Evolutionary conservation across 2,113 vertebrate genomes (phyloP).

Genomic region (Vanacampus margaritifer): DNA sequence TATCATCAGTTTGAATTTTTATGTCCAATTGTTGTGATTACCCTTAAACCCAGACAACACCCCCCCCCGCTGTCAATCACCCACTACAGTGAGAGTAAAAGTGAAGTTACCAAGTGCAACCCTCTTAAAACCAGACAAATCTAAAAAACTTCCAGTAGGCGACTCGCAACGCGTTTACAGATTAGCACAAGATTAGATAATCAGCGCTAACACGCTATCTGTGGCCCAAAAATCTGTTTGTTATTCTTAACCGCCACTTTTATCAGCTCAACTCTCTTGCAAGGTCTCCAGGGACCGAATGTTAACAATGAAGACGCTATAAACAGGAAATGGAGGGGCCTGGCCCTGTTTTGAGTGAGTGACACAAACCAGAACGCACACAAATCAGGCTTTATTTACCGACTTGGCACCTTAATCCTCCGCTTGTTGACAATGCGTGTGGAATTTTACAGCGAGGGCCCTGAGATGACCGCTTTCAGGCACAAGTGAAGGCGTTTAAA

Average conservation of each 20-base stretch:
- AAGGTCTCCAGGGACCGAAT: slow-evolving; percentile 46
- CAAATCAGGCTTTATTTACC: slow-evolving; percentile 39
- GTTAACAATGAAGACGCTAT: slow-evolving; percentile 40
- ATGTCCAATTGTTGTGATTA: not conserved
- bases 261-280: slow-evolving; percentile 49
- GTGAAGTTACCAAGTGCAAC: too few species aligned
- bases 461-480: not conserved
- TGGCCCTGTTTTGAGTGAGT: slow-evolving; percentile 33
- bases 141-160: slow-evolving; percentile 4
- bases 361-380: slow-evolving; percentile 53
- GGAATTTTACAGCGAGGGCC: slow-evolving; percentile 17
- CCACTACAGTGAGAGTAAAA: too few species aligned
- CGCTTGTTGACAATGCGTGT: slow-evolving; percentile 34
- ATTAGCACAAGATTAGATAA: slow-evolving; percentile 46
- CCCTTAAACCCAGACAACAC: too few species aligned
- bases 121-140: not conserved
- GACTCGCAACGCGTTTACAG: slow-evolving; percentile 32
- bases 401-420: slow-evolving; percentile 41
- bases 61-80: too few species aligned
- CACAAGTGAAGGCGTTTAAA: not conserved
- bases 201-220: slow-evolving; percentile 39
- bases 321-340: slow-evolving; percentile 53
- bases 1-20: too few species aligned
- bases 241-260: slow-evolving; percentile 47
- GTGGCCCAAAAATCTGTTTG: slow-evolving; percentile 30